phyloP scores from a whole-genome alignment of 2,797 vertebrate species.

The Naso thynnoides region DNA sequence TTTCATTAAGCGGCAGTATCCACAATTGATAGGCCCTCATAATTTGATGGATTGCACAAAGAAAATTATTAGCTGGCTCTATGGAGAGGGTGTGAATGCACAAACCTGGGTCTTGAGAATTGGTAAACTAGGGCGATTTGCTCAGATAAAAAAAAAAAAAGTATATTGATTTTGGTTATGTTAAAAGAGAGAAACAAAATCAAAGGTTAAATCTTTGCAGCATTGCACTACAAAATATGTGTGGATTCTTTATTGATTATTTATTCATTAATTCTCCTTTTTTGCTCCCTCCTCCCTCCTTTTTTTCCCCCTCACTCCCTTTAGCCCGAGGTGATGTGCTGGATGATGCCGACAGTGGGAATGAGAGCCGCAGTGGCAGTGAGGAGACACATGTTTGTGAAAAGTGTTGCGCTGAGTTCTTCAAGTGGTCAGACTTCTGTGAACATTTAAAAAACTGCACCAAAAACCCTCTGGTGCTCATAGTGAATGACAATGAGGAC shows the following conservation, averaged over 20 bases:
- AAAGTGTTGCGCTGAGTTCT: conserved; percentile 98
- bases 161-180: conserved; percentile 94
- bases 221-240: conserved; percentile 84
- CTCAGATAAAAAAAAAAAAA: conserved; percentile 88
- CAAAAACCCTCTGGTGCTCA: conserved; percentile 95
- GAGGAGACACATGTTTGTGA: conserved; percentile 97
- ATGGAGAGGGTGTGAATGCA: conserved; percentile 88
- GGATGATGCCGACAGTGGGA: conserved; percentile 94
- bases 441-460: conserved; percentile 96
- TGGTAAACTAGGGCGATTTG: conserved; percentile 96
- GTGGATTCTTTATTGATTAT: conserved; percentile 87
- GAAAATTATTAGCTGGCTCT: conserved; percentile 98
- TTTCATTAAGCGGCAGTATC: conserved; percentile 99
- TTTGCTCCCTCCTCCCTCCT: conserved; percentile 46
- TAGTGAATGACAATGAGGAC: conserved; percentile 94
- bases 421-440: conserved; percentile 98
- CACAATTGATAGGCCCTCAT: conserved; percentile 99
- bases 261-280: conserved; percentile 85
- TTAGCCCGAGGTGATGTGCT: conserved; percentile 90
- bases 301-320: conserved; percentile 56
- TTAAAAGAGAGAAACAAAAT: conserved; percentile 85
- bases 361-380: conserved; percentile 95
- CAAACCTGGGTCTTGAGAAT: conserved; percentile 88
- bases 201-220: conserved; percentile 86
- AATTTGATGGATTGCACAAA: conserved; percentile 99